Base-by-base conservation (phyloP, 2,888 invertebrate genomes). In the Myathropa florea region DNA sequence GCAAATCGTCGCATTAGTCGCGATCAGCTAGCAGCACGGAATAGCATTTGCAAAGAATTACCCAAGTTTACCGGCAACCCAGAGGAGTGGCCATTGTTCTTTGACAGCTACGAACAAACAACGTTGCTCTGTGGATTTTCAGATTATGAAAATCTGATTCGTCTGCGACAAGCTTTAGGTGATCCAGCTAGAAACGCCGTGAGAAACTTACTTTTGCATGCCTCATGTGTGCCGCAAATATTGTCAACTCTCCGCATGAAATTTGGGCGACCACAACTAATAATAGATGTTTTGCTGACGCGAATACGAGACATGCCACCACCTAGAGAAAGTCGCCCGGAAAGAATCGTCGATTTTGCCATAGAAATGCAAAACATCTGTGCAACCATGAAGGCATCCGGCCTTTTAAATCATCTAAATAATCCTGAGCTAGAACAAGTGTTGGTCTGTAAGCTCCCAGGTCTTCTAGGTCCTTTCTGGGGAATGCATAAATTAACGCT, bases 51-150 rank as follows among this genome's bases (percentile, higher is more conserved):
- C 30, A 83, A 72, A 59, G 63, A 78, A 0, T 33, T 72, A 53
- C 60, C 57, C 0, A 72, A 60, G 33, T 67, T 83, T 60, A 57
- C 26, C 23, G 71, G 75, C 36, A 64, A 71, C 26, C 84, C 79
- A 7, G 64, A 75, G 14, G 75, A 84, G 30, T 75, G 79, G 75
- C 79, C 84, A 9, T n/a, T 83, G 14, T 83, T 88, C 53, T 3
- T 61, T 0, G 65, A 64, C 9, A 73, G 63, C n/a, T 81, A 60
- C 21, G 30, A 30, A 30, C 30, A 30, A 30, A 71, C 73, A 6
- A 77, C 72, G 10, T 39, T 53, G 12, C 36, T 84, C 9, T 78
- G 81, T 26, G 80, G 83, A 24, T 80, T 83, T 53, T 81, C 83
- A 24, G 57, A 81, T 12, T 67, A 53, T 6, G 73, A 88, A 59